Evolutionary conservation across 2,888 invertebrate species (phyloP), one percentile per base, ranked within the genome.

Genomic region (Caenorhabditis uteleia): DNA sequence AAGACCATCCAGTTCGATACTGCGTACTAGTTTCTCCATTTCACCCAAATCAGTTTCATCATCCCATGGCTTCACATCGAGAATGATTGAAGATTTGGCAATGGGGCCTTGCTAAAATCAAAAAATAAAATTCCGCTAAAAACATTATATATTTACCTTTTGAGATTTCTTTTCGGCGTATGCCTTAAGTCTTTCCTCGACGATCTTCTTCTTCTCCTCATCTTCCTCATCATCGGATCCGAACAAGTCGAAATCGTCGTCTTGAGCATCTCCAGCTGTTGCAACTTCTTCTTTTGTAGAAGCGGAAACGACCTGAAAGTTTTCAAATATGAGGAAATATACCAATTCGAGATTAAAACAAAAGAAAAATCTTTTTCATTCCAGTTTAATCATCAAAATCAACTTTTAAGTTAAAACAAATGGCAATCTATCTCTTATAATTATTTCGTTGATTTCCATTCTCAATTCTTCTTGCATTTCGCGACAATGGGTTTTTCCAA

Each of bases 21-120:
- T 87, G 75, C 95, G 89, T 27, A 95, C 93, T 75, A 87, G 86
- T 83, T 85, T 50, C 84, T 97, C 95, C 89, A 97, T 89, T 84
- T 89, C 89, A 74, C 88, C 89, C 90, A 95, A 91, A 80, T 95
- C 91, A 29, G 95, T 95, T 85, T 94, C 93, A 87, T 97, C 95
- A 84, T 93, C 75, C 95, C 95, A 95, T 23, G 94, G 94, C 85
- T 98, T 98, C 10, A 95, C 93, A 84, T 97, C 97, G 42, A 97
- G 87, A 74, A 97, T 88, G 69, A 98, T 90, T 77, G 91, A 93
- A 42, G 94, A 95, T 84, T 97, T 98, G 57, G 97, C 97, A 85
- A 98, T 92, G 6, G 94, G 87, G 50, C 81, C 84, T 10, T 94
- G 92, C 87, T n/a, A n/a, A n/a, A n/a, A n/a, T n/a, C n/a, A 95